phyloP scores from a whole-genome alignment of 92 coral and sea anemone genomes.

The Epizoanthus illoricatus region DNA sequence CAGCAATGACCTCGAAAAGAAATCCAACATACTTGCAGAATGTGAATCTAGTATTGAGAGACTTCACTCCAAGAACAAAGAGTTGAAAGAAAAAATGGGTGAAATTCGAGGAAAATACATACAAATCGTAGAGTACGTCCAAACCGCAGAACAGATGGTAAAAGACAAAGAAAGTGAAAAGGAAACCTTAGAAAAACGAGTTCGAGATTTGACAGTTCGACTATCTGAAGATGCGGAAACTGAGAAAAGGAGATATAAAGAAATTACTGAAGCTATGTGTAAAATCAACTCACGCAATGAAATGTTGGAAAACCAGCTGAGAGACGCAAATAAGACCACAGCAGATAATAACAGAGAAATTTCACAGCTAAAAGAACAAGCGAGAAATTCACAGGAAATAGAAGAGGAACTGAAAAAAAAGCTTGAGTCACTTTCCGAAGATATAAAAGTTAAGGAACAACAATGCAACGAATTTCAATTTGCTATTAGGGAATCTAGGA shows the following conservation, averaged over 20 bases:
- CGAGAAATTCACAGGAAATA: background rate
- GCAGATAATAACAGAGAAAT: constrained; percentile 9
- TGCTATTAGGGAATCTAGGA: background rate
- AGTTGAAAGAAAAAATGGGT: background rate
- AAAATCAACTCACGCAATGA: constrained; percentile 17
- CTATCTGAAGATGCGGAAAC: constrained; percentile 36
- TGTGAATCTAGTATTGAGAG: constrained; percentile 21
- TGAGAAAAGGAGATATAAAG: constrained; percentile 26
- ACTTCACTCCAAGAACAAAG: constrained; percentile 15
- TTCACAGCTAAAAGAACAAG: constrained; percentile 1
- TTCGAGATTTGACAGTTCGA: constrained; percentile 29
- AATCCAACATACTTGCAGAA: constrained; percentile 23
- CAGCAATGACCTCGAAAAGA: constrained; percentile 41
- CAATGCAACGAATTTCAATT: background rate
- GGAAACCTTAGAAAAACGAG: constrained; percentile 21
- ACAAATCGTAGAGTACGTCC: constrained; percentile 4
- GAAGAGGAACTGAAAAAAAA: constrained; percentile 10
- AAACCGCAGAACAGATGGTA: background rate
- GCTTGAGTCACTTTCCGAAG: constrained; percentile 12
- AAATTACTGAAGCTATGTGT: constrained; percentile 8
- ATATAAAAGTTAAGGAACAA: background rate
- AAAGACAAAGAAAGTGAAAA: constrained; percentile 30
- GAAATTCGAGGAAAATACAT: background rate
- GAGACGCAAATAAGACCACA: background rate
- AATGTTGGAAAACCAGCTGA: constrained; percentile 5